phyloP scores from a whole-genome alignment of 2,797 vertebrate genomes.

The Syngnathus acus region DNA sequence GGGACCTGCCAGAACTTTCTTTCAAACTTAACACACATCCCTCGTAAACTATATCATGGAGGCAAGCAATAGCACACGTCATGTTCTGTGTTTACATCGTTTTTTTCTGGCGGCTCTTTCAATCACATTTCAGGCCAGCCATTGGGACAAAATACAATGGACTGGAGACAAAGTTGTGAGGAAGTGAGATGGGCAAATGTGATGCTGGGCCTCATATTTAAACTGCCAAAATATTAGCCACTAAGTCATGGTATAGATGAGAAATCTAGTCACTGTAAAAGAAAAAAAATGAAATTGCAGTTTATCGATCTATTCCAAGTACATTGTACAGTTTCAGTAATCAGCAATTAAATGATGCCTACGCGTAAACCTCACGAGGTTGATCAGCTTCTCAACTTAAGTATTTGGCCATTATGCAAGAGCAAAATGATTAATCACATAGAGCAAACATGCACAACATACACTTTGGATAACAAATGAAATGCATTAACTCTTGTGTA shows the following conservation, averaged over 20 bases:
- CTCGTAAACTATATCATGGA: too few relatives aligned
- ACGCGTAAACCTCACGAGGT: slow-evolving; percentile 20
- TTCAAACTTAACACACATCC: too few relatives aligned
- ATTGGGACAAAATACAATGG: background rate
- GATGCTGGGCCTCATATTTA: background rate
- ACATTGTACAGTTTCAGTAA: background rate
- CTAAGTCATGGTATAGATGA: background rate
- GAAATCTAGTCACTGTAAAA: background rate
- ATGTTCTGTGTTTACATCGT: background rate
- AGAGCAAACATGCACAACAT: slow-evolving; percentile 25
- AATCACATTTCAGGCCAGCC: background rate
- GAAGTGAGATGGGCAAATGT: background rate
- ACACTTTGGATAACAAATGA: slow-evolving; percentile 28
- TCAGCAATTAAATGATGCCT: slow-evolving; percentile 16
- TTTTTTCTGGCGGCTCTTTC: background rate
- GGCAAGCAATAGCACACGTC: background rate
- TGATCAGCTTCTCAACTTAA: slow-evolving; percentile 8
- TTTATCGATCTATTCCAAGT: background rate
- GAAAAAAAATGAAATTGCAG: background rate
- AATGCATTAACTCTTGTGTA: slow-evolving; percentile 12
- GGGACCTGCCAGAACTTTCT: too few relatives aligned
- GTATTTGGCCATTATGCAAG: slow-evolving; percentile 19
- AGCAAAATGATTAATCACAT: slow-evolving; percentile 11
- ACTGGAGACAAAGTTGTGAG: background rate
- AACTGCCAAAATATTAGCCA: background rate